Evolutionary conservation across 2,888 invertebrate species (phyloP).

Genomic region (Drosophila recens): DNA sequence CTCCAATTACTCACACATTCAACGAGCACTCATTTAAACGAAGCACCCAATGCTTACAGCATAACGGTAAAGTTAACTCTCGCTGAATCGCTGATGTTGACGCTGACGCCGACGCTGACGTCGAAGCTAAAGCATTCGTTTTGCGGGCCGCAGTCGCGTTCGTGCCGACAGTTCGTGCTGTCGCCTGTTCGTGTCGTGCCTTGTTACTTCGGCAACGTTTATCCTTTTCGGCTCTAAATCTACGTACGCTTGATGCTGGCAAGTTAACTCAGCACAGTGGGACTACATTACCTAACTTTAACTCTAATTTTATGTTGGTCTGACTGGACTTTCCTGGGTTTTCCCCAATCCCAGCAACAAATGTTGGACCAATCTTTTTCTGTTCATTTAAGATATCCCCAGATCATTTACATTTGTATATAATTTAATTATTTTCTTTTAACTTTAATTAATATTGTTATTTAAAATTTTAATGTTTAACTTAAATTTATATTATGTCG

Average conservation of each 20-base stretch:
- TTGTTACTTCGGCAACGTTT: conserved; percentile 55
- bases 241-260: conserved; percentile 51
- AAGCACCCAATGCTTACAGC: conserved; percentile 79
- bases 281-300: background rate
- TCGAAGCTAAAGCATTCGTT: conserved; percentile 34
- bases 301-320: background rate
- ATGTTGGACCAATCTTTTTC: no score
- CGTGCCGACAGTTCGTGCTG: conserved; percentile 35
- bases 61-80: conserved; percentile 78
- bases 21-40: conserved; percentile 81
- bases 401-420: no score
- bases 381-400: no score
- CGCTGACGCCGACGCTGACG: conserved; percentile 14
- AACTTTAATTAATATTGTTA: no score
- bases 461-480: no score
- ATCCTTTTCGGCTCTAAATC: conserved; percentile 59
- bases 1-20: conserved; percentile 80
- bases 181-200: conserved; percentile 48
- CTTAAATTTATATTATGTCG: no score
- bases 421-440: no score
- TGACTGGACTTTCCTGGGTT: no score
- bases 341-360: no score
- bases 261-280: conserved; percentile 54
- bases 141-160: conserved; percentile 26
- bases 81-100: conserved; percentile 57